phyloP scores from a whole-genome alignment of 2,888 invertebrate species.

The Perdita meconis region DNA sequence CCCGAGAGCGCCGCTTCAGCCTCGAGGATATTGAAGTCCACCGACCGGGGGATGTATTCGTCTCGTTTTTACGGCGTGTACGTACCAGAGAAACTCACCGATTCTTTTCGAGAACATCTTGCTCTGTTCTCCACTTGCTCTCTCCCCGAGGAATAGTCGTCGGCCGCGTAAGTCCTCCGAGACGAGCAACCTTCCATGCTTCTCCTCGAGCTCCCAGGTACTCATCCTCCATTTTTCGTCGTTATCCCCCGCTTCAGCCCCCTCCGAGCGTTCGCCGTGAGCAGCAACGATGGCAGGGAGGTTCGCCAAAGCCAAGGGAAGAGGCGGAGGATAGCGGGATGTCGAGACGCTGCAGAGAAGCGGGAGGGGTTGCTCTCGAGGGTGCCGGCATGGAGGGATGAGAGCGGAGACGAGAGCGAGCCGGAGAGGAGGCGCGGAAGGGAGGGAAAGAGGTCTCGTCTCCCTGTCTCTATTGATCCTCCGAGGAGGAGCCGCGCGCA shows the following conservation, averaged over 20 bases:
- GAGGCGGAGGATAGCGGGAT: constrained; percentile 68
- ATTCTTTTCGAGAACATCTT: constrained; percentile 12
- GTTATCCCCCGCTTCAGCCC: constrained; percentile 37
- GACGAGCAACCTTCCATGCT: not conserved
- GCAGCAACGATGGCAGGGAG: constrained; percentile 27
- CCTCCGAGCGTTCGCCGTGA: constrained; percentile 25
- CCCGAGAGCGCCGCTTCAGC: constrained; percentile 28
- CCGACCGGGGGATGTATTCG: constrained; percentile 27
- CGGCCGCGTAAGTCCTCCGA: not conserved
- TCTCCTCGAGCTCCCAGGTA: not conserved
- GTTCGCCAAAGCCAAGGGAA: constrained; percentile 54
- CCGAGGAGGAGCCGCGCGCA: constrained; percentile 83
- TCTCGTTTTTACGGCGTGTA: constrained; percentile 9
- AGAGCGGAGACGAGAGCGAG: constrained; percentile 63
- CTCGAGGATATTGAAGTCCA: constrained; percentile 37
- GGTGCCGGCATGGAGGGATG: constrained; percentile 64
- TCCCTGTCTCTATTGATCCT: constrained; percentile 84
- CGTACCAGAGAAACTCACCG: not conserved
- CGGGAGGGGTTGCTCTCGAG: constrained; percentile 63
- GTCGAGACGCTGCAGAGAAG: constrained; percentile 64
- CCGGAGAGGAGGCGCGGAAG: constrained; percentile 52
- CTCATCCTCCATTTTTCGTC: constrained; percentile 56
- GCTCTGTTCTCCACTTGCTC: not conserved
- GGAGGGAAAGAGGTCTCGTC: constrained; percentile 83
- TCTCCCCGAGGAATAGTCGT: not conserved